A percentile compares a stretch with the other conserved stretches of the same genome.
These are phyloP conservation scores for Drosophila vallismaia DNA, from an alignment of 2,888 invertebrate genomes.

Conservation along the genomic window DNA sequence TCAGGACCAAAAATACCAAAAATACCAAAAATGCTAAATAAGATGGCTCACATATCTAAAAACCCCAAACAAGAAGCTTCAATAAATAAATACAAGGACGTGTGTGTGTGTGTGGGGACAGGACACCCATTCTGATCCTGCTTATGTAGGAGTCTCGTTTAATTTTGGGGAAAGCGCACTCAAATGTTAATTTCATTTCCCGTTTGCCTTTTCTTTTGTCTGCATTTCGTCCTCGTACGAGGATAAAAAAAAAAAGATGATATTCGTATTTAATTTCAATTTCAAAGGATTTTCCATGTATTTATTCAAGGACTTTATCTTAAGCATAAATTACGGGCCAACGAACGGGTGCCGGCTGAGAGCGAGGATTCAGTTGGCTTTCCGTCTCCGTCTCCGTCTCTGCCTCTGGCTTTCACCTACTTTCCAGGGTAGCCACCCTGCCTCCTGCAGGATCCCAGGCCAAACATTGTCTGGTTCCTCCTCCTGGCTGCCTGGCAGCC, in stretches of 20 bases:
- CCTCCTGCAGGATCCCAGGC: conserved; percentile 39
- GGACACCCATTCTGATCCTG: conserved; percentile 3
- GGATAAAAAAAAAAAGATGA: conserved; percentile 64
- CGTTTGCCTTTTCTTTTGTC: conserved; percentile 77
- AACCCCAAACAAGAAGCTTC: conserved; percentile 42
- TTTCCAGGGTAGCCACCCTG: conserved; percentile 61
- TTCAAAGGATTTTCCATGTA: conserved; percentile 80
- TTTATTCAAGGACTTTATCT: conserved; percentile 80
- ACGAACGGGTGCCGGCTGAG: conserved; percentile 64
- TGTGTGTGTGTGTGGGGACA: conserved; percentile 17
- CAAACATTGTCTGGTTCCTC: conserved; percentile 66
- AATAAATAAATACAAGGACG: conserved; percentile 63
- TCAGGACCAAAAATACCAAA: conserved; percentile 36
- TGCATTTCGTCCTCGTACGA: conserved; percentile 41
- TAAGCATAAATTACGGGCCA: conserved; percentile 80
- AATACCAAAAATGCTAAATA: conserved; percentile 54
- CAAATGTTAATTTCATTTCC: conserved; percentile 79
- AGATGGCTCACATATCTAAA: conserved; percentile 56
- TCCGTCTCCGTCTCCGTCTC: no score
- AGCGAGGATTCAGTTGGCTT: conserved; percentile 55
- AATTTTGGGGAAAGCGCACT: conserved; percentile 73
- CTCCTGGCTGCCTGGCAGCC: no score
- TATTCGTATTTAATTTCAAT: conserved; percentile 80
- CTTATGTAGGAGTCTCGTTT: conserved; percentile 55
- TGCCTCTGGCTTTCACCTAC: conserved; percentile 67